Percentiles rank a stretch among this genome's conserved stretches.
phyloP scores from a whole-genome alignment of 2,888 invertebrate species.

The Caenorhabditis zanzibari region DNA sequence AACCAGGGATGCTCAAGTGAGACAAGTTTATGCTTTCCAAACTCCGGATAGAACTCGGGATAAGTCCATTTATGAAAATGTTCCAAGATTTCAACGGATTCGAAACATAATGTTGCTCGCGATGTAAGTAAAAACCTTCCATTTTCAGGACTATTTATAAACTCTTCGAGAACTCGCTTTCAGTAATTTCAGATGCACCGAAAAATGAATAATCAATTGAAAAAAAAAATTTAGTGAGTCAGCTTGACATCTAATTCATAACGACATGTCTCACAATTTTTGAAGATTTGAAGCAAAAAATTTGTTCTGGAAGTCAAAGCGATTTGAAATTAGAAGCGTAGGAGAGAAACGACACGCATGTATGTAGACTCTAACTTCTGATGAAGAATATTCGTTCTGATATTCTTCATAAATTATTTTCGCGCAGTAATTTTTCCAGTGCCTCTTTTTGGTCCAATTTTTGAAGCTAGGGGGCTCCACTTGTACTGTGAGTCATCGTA shows the following conservation, averaged over 20 bases:
- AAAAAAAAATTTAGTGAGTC: not conserved
- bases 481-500: not conserved
- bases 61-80: no score
- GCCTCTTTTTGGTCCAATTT: no score
- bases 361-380: not conserved
- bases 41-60: no score
- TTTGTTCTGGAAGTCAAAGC: constrained; percentile 2
- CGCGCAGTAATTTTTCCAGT: not conserved
- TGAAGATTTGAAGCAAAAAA: not conserved
- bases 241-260: not conserved
- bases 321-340: not conserved
- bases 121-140: no score
- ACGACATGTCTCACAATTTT: constrained; percentile 11
- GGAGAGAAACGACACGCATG: not conserved
- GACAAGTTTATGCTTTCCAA: no score
- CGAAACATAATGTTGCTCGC: no score
- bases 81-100: no score
- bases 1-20: no score
- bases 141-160: not conserved
- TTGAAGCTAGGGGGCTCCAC: no score
- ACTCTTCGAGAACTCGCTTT: not conserved
- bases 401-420: not conserved
- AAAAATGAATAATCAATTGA: no score
- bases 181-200: no score
- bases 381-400: not conserved